Evolutionary conservation across 1,140 invertebrate species (phyloP).

Genomic region (Zaprionus davidi): DNA sequence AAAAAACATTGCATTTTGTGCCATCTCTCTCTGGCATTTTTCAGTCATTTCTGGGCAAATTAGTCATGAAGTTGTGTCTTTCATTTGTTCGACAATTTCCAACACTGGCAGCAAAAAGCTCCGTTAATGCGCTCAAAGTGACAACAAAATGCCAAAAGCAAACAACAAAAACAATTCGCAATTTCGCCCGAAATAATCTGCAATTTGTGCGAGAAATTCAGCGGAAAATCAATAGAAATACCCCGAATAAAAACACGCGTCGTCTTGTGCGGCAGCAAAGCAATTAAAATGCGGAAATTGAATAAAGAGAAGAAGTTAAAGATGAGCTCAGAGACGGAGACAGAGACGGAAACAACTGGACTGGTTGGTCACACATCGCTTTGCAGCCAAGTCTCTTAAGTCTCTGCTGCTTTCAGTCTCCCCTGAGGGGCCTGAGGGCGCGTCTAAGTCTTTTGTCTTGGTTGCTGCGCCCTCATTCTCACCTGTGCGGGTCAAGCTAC

Average conservation of each 20-base stretch:
- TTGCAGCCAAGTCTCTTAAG: not conserved
- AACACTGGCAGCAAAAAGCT: conserved; percentile 30
- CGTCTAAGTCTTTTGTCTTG: conserved; percentile 41
- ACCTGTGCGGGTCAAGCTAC: conserved; percentile 12
- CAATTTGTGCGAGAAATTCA: conserved; percentile 23
- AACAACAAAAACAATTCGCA: conserved; percentile 22
- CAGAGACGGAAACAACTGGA: not conserved
- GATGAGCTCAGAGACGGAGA: not conserved
- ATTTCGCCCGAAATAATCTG: conserved; percentile 24
- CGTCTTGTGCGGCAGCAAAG: conserved; percentile 16
- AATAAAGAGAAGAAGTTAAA: conserved; percentile 18
- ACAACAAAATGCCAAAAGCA: conserved; percentile 24
- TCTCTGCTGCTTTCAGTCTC: not conserved
- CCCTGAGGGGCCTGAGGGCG: not conserved
- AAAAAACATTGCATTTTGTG: conserved; percentile 59
- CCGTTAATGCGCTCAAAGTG: conserved; percentile 46
- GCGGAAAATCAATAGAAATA: conserved; percentile 19
- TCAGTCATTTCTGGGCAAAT: conserved; percentile 74
- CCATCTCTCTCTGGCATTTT: conserved; percentile 56
- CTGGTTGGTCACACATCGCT: not conserved
- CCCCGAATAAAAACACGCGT: conserved; percentile 1
- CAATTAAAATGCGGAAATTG: conserved; percentile 57
- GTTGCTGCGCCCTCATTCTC: not conserved
- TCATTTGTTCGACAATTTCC: conserved; percentile 62
- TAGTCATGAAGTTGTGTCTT: conserved; percentile 71